phyloP scores from a whole-genome alignment of 2,113 vertebrate genomes.

The Catharus minimus region DNA sequence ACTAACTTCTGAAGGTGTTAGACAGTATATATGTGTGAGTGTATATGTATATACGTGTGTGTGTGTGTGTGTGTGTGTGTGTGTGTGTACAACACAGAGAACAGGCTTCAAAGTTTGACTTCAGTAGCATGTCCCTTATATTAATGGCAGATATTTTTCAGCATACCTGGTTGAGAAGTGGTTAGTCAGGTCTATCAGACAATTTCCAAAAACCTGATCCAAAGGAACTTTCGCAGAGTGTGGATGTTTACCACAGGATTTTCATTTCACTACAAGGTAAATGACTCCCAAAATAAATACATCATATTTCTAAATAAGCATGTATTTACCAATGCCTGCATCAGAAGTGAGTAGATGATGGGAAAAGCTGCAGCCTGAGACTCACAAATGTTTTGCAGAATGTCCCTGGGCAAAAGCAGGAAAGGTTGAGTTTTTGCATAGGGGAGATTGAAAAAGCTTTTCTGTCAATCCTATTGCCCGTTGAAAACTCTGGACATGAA shows the following conservation, averaged over 20 bases:
- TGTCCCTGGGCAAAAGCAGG: neutral
- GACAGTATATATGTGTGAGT: neutral
- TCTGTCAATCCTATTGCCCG: neutral
- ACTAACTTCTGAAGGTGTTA: conserved; percentile 48
- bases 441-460: neutral
- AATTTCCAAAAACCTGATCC: neutral
- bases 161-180: neutral
- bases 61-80: neutral
- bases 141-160: conserved; percentile 28
- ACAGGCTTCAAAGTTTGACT: conserved; percentile 33
- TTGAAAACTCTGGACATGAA: neutral
- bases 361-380: neutral
- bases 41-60: neutral
- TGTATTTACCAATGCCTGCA: neutral
- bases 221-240: neutral
- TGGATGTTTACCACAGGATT: neutral
- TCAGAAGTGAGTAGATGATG: neutral
- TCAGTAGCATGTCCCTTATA: neutral
- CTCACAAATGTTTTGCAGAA: neutral
- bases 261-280: neutral
- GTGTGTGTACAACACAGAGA: neutral
- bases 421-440: neutral
- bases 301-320: neutral
- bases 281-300: neutral
- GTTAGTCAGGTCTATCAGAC: neutral